Base-by-base conservation (phyloP, 37 sponge, comb jelly and placozoan species). In the Mnemiopsis leidyi region DNA sequence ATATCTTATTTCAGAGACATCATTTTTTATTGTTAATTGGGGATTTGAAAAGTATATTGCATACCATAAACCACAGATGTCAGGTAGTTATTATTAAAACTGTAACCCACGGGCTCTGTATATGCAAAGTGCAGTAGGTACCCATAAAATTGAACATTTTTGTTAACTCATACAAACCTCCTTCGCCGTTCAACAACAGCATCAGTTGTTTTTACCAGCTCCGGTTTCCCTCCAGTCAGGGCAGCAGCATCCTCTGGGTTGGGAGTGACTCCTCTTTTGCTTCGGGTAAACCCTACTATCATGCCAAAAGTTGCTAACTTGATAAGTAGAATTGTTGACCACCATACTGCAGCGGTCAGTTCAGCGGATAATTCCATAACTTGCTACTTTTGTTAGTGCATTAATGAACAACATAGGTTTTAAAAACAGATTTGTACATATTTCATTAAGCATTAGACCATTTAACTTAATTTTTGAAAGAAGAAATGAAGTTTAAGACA, bases 241-340 rank as follows among this genome's bases (percentile, higher is more conserved):
- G n/a, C 2, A 5, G 7, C 21, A 3, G 73, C 29, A 69, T 69
- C 73, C 36, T 79, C 82, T 5, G 2, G 2, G 7, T 32, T 35
- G 9, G 37, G 36, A 79, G 34, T 5, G 36, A 79, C 82, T 7
- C 21, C 21, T 23, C 82, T 23, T 31, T 79, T 79, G 3, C 3
- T 35, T 2, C 82, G 34, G 21, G 23, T 79, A 20, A 79, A 79
- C 1, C 82, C 82, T 13, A 79, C 37, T 13, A 79, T 28, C 34
- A 23, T 34, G 1, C 37, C 37, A 35, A 79, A 79, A 36, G 82
- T 36, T 79, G 82, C 82, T 31, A 79, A 35, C 21, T 79, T 79
- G 3, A 79, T 34, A 29, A 79, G 82, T 29, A 79, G 82, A 23
- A 79, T 35, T 36, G 82, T 21, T 1, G 82, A 30, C 37, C 37